Conservation (phyloP, 1,140 invertebrate species). For the Pinna nobilis region DNA sequence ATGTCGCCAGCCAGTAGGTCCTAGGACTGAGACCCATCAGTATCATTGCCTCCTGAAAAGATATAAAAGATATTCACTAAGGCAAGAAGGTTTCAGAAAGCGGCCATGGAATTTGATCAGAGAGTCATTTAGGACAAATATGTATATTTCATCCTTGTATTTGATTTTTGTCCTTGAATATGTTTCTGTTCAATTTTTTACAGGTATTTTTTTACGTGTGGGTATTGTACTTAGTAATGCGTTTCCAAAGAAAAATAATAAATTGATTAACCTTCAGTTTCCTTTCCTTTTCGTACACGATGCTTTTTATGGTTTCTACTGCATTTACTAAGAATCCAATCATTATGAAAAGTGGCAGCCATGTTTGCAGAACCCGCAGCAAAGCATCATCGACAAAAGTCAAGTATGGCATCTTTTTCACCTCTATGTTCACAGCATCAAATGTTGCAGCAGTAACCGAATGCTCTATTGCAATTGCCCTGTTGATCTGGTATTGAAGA, state of each 20-base stretch:
- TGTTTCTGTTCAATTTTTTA: no score
- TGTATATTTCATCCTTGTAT: no score
- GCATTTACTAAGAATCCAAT: conserved; percentile 80
- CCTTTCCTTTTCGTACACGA: conserved; percentile 71
- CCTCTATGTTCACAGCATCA: conserved; percentile 42
- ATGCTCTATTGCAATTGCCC: conserved; percentile 76
- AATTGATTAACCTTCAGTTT: conserved; percentile 74
- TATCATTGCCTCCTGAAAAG: conserved; percentile 86
- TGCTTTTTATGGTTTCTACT: conserved; percentile 65
- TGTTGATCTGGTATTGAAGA: conserved; percentile 80
- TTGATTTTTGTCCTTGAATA: no score
- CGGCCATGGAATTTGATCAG: no score
- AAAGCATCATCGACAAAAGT: conserved; percentile 63
- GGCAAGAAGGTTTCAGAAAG: no score
- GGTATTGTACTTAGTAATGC: no score
- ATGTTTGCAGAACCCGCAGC: conserved; percentile 44
- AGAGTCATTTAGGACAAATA: neutral
- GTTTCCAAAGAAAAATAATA: no score
- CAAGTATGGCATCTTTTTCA: conserved; percentile 76
- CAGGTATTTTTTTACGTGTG: no score
- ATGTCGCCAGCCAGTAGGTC: conserved; percentile 90
- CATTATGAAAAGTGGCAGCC: conserved; percentile 77
- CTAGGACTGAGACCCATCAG: conserved; percentile 90
- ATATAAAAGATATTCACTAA: neutral
- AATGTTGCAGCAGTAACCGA: conserved; percentile 1